phyloP scores from a whole-genome alignment of 1,140 invertebrate genomes.

The Ceratosolen solmsi region DNA sequence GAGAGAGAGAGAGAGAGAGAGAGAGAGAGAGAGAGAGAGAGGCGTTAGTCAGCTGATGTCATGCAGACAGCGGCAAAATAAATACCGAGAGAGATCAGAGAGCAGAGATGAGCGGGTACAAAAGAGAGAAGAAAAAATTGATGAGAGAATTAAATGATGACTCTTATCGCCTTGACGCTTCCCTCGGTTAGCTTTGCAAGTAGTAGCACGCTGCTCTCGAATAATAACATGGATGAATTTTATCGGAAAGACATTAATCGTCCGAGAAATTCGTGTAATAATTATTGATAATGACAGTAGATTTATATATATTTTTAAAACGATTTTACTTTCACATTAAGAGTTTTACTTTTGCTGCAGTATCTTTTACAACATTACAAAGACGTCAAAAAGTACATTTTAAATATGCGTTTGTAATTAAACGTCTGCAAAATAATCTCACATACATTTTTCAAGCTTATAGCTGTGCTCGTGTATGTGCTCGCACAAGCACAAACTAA shows the following conservation, averaged over 20 bases:
- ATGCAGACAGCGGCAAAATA: slow-evolving; percentile 14
- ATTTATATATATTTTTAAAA: background rate
- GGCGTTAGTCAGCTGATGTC: slow-evolving; percentile 44
- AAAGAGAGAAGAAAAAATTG: background rate
- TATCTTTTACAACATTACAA: background rate
- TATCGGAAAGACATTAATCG: slow-evolving; percentile 5
- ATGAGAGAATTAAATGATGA: slow-evolving; percentile 42
- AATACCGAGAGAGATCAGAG: background rate
- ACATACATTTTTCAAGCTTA: background rate
- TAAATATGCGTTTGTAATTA: no score
- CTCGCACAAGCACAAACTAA: background rate
- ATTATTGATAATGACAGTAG: background rate
- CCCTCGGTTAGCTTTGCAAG: background rate
- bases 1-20: background rate
- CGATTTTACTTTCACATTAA: background rate
- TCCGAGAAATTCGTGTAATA: background rate
- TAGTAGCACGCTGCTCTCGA: background rate
- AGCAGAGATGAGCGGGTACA: background rate
- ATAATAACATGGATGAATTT: background rate
- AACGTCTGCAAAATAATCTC: no score
- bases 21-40: background rate
- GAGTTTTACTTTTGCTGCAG: background rate
- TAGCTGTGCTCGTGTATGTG: background rate
- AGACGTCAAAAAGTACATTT: no score
- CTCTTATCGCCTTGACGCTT: slow-evolving; percentile 37